Base-by-base conservation (phyloP, 35 echinoderm and acorn worm species). In the Ptychodera flava region DNA sequence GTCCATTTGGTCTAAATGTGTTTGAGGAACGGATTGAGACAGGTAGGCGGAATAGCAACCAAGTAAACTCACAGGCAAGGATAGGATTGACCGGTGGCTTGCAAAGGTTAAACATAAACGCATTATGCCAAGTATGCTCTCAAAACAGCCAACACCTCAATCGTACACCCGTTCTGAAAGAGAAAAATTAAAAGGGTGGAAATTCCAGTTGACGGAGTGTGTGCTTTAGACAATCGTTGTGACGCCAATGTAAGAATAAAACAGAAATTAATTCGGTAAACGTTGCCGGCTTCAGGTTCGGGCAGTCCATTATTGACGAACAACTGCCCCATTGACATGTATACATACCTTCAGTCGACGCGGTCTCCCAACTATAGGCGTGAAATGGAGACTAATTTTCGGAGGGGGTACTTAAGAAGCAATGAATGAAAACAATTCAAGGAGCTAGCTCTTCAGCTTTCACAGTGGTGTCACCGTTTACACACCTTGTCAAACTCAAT, bases 51-150 rank as follows among this genome's bases (percentile, higher is more conserved):
- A 64, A 64, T 64, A 12, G 45, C 6, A 64, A 22, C 45, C 45
- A 22, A 64, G 45, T 64, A 64, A 64, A 64, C 45, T 64, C 45
- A 6, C 6, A 64, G 22, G 45, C 6, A 64, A 64, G 22, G 45
- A 64, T 22, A 22, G 22, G 45, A 6, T 64, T 64, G 45, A 64
- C 45, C 22, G 22, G 6, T 22, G 45, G 45, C 45, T 22, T 64
- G 45, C 45, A 64, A 64, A 64, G 45, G 45, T 64, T 64, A 64
- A 64, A 64, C 45, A 64, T 64, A 64, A 64, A 64, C 45, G 45
- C 45, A 64, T 64, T 64, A 64, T 22, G 22, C 6, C 22, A 22
- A 64, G 45, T 64, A 22, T 64, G 22, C 45, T 64, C 22, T 64
- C 6, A 64, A 12, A 64, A 12, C 22, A 64, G 45, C 45, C 45